A percentile compares a stretch with the other conserved stretches of the same genome.
Conservation (phyloP, 2,888 invertebrate genomes). For the Tuberolachnus salignus region DNA sequence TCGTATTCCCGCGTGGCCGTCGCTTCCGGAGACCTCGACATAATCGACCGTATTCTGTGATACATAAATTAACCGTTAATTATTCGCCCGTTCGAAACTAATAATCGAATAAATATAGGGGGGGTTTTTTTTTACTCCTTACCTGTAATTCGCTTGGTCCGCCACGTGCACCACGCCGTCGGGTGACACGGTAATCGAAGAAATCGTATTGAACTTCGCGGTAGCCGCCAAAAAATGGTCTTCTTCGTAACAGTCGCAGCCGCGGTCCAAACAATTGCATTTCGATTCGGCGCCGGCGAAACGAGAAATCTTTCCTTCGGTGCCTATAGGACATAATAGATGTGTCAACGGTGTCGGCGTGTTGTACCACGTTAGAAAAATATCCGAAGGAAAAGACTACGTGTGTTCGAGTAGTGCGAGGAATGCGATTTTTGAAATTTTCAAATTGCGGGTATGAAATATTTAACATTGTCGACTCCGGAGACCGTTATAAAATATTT, state of each 20-base stretch:
- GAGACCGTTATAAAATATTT: too few species aligned
- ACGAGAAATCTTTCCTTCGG: constrained; percentile 90
- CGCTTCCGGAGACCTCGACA: constrained; percentile 87
- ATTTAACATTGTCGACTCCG: too few species aligned
- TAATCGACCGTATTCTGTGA: constrained; percentile 79
- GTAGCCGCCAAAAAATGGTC: constrained; percentile 90
- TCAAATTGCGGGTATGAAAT: too few species aligned
- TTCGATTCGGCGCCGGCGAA: constrained; percentile 94
- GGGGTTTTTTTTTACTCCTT: not conserved
- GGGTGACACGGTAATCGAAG: constrained; percentile 89
- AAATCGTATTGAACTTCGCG: constrained; percentile 92
- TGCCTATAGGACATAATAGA: constrained; percentile 64
- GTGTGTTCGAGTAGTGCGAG: too few species aligned
- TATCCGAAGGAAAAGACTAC: too few species aligned
- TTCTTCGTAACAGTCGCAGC: constrained; percentile 91
- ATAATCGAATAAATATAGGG: too few species aligned
- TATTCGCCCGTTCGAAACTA: too few species aligned
- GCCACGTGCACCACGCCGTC: constrained; percentile 94
- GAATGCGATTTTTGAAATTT: too few species aligned
- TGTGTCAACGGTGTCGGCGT: too few species aligned
- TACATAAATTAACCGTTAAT: too few species aligned
- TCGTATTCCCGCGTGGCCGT: constrained; percentile 86
- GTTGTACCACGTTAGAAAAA: too few species aligned
- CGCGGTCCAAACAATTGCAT: constrained; percentile 89
- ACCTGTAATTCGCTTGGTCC: constrained; percentile 84